Conservation (phyloP, 2,797 vertebrate species). For the Capromys pilorides region DNA sequence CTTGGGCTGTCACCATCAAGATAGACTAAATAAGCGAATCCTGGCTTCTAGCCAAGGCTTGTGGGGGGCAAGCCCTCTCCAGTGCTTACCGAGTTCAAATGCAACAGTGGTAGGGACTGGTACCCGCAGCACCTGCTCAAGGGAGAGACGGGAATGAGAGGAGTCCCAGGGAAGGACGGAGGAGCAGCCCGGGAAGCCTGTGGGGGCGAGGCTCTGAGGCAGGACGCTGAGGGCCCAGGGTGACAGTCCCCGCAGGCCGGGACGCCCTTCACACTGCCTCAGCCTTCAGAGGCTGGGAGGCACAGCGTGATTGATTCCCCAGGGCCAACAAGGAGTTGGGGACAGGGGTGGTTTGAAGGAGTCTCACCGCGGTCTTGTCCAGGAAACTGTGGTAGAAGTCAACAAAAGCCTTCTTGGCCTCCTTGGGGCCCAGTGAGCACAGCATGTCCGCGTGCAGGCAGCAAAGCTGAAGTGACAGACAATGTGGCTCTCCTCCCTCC, state of each 20-base stretch:
- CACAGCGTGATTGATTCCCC: background rate
- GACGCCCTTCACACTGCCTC: background rate
- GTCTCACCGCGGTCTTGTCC: slow-evolving; percentile 93
- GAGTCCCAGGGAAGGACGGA: background rate
- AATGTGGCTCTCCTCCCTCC: background rate
- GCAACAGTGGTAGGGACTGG: slow-evolving; percentile 78
- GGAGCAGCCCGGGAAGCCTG: background rate
- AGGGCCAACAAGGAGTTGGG: background rate
- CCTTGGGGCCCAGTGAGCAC: slow-evolving; percentile 89
- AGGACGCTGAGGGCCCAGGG: background rate
- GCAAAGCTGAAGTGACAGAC: slow-evolving; percentile 87
- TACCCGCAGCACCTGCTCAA: slow-evolving; percentile 89
- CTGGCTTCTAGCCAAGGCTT: background rate
- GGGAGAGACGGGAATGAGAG: slow-evolving; percentile 30
- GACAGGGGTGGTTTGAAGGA: slow-evolving; percentile 33
- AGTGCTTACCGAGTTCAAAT: slow-evolving; percentile 90
- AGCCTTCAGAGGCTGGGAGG: background rate
- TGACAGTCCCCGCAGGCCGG: background rate
- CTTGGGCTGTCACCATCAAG: background rate
- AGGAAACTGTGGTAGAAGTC: slow-evolving; percentile 94
- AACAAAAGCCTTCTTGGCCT: slow-evolving; percentile 92
- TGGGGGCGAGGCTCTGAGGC: background rate
- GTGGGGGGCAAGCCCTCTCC: background rate
- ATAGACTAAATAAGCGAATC: background rate
- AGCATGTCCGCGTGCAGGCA: slow-evolving; percentile 93